A percentile compares a stretch with the other conserved stretches of the same genome.
phyloP scores from a whole-genome alignment of 2,888 invertebrate genomes.

The Octodonta nipae region DNA sequence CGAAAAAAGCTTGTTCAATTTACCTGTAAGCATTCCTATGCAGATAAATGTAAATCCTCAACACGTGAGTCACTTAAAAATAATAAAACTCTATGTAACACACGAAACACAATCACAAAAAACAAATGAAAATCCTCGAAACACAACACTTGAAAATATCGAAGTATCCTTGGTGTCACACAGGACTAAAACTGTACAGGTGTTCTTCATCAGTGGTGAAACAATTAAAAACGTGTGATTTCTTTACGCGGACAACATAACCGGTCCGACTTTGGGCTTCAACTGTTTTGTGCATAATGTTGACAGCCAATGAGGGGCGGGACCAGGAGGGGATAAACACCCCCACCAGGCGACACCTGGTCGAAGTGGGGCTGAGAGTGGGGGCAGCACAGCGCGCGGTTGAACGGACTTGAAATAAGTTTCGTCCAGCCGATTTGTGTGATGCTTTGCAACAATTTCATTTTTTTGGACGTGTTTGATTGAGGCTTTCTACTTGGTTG shows the following conservation, averaged over 20 bases:
- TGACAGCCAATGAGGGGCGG: constrained; percentile 38
- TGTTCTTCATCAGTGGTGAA: constrained; percentile 18
- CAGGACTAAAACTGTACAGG: constrained; percentile 15
- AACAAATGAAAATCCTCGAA: constrained; percentile 3
- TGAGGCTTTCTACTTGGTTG: too few species aligned
- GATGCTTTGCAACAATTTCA: constrained; percentile 8
- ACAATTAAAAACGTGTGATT: constrained; percentile 29
- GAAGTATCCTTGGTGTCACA: constrained; percentile 2
- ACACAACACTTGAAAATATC: too few species aligned
- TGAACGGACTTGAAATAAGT: constrained; percentile 35
- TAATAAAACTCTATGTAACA: constrained; percentile 19
- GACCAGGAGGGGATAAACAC: constrained; percentile 33
- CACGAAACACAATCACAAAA: constrained; percentile 7
- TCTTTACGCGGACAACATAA: constrained; percentile 35
- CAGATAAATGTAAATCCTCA: constrained; percentile 23
- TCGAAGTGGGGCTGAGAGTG: constrained; percentile 18
- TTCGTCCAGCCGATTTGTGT: constrained; percentile 25
- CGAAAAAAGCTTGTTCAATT: too few species aligned
- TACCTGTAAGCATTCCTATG: constrained; percentile 33
- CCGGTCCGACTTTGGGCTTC: constrained; percentile 35
- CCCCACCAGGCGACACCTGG: constrained; percentile 30
- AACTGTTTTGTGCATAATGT: constrained; percentile 37
- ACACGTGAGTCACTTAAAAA: constrained; percentile 29
- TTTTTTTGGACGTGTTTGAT: too few species aligned
- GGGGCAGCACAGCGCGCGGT: constrained; percentile 27